A percentile compares a stretch with the other conserved stretches of the same genome.
Evolutionary conservation across 2,888 invertebrate genomes (phyloP).

Genomic region (Andrena praecox): DNA sequence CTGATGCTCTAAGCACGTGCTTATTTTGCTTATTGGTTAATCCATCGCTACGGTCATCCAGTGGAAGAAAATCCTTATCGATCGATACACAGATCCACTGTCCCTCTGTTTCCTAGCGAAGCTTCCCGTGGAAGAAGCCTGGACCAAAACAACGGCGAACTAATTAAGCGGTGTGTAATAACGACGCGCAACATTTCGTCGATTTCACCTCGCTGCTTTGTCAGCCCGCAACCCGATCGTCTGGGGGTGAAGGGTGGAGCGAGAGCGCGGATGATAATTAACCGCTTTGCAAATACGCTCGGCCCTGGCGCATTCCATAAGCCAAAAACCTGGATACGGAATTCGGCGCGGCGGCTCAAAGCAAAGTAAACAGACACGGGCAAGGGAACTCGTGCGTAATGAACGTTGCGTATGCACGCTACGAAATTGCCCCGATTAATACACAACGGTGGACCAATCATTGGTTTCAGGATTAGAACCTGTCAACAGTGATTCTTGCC

Average conservation of each 20-base stretch:
- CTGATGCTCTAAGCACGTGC: no score
- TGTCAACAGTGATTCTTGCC: neutral
- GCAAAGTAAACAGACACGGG: slow-evolving; percentile 72
- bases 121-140: neutral
- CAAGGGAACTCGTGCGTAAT: slow-evolving; percentile 25
- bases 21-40: no score
- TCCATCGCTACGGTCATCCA: no score
- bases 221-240: neutral
- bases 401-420: slow-evolving; percentile 30
- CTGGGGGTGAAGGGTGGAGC: slow-evolving; percentile 26
- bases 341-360: slow-evolving; percentile 71
- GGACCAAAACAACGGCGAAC: slow-evolving; percentile 5
- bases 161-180: slow-evolving; percentile 45
- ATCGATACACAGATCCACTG: neutral
- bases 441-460: slow-evolving; percentile 30
- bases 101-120: neutral
- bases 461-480: neutral
- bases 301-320: slow-evolving; percentile 70
- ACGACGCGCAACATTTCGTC: slow-evolving; percentile 10
- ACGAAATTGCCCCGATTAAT: slow-evolving; percentile 49
- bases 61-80: slow-evolving; percentile 1
- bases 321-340: slow-evolving; percentile 68
- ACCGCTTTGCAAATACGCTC: slow-evolving; percentile 75
- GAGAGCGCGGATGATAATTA: slow-evolving; percentile 74
- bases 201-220: slow-evolving; percentile 3